Evolutionary conservation across 2,888 invertebrate genomes (phyloP), one percentile per base, ranked within the genome.

Genomic region (Xanthorhoe spadicearia): DNA sequence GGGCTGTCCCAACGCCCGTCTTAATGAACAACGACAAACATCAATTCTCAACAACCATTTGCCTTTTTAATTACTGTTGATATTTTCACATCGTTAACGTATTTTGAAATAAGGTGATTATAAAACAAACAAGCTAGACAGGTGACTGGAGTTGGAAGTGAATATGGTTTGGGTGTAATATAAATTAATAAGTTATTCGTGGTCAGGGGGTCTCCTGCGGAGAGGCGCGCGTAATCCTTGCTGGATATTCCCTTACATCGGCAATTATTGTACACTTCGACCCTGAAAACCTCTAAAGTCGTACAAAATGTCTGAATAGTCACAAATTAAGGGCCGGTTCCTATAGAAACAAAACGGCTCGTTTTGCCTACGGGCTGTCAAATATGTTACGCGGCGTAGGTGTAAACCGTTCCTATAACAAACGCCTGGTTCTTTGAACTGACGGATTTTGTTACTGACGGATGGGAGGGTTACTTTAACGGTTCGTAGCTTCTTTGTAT

Each of bases 31-130:
- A 81, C 84, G 81, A 80, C 85, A 83, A 83, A 83, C 86, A 88
- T 88, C 83, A 85, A 86, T 88, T 85, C 80, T 76, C 76, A 71
- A 73, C 76, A 78, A 86, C 80, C 83, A 84, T 89, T 89, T 87
- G 87, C 86, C 81, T 88, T 88, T 89, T 89, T 90, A 91, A 92
- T 92, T 88, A 88, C 83, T 86, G 86, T 87, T 88, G 84, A 89
- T 90, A 88, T 90, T 92, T 91, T 90, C 88, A 89, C 89, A 83
- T 91, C 89, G 87, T 92, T 90, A 90, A 88, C 83, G 80, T 85
- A 86, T 87, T 84, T 82, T 78, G 81, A 85, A 83, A 83, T 84
- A 83, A 84, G 83, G 81, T 81, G 79, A 85, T 89, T 88, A 88
- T 87, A 85, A 88, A 91, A 87, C 85, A 89, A 91, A 91, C 86